These are phyloP conservation scores for Cerceris rybyensis DNA, from an alignment of 2,888 invertebrate genomes.

Conservation along the genomic window DNA sequence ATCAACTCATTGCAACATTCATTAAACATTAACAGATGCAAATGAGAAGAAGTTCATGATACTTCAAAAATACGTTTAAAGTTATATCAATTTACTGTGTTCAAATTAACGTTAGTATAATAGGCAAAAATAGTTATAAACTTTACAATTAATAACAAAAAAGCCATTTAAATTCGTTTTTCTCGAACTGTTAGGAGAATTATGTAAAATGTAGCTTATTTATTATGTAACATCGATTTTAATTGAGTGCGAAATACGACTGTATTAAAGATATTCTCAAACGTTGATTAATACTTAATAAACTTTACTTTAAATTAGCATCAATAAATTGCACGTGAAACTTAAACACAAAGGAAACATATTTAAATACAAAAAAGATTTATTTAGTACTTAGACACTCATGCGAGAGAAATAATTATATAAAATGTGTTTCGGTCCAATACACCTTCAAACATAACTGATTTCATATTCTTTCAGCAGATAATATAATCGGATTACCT, in stretches of 20 bases:
- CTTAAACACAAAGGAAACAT: conserved; percentile 18
- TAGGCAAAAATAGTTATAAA: not conserved
- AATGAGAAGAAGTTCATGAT: no score
- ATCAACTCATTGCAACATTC: no score
- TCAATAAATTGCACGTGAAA: conserved; percentile 31
- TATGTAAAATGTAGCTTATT: not conserved
- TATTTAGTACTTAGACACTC: conserved; percentile 1
- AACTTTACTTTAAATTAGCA: not conserved
- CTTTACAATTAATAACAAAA: not conserved
- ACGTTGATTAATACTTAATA: not conserved
- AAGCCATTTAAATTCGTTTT: not conserved
- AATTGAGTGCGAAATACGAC: not conserved
- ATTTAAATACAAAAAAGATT: conserved; percentile 7
- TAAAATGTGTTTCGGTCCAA: conserved; percentile 3
- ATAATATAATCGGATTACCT: conserved; percentile 48
- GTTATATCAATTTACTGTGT: no score
- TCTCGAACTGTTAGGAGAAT: not conserved
- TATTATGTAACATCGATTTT: conserved; percentile 1
- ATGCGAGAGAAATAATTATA: conserved; percentile 1
- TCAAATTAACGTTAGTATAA: no score
- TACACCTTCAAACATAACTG: conserved; percentile 12
- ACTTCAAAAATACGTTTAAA: no score
- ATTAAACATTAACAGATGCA: no score
- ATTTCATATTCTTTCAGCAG: not conserved
- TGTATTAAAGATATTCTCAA: conserved; percentile 2